Conservation (phyloP, 2,888 invertebrate genomes). For the Conchocele bisecta region DNA sequence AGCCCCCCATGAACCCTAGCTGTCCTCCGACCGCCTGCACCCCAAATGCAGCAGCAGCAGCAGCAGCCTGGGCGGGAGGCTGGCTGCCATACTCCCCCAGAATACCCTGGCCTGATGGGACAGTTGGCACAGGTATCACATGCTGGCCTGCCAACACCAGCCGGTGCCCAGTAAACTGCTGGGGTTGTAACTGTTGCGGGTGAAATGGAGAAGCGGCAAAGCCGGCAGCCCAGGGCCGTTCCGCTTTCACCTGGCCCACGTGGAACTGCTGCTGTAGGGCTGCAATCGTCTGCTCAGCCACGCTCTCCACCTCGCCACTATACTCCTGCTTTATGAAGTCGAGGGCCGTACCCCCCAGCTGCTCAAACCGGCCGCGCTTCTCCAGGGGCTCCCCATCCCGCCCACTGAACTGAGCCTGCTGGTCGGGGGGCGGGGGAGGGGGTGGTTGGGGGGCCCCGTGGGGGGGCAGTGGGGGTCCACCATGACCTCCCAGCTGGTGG, state of each 20-base stretch:
- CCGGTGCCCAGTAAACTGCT: slow-evolving; percentile 52
- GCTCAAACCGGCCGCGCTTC: slow-evolving; percentile 68
- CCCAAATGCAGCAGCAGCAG: slow-evolving; percentile 52
- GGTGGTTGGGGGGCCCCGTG: slow-evolving; percentile 57
- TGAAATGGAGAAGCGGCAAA: slow-evolving; percentile 18
- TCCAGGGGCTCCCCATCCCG: slow-evolving; percentile 63
- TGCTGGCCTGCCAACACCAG: slow-evolving; percentile 41
- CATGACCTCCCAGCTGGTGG: slow-evolving; percentile 34
- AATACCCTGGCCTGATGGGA: slow-evolving; percentile 49
- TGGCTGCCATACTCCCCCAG: slow-evolving; percentile 57
- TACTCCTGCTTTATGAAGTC: slow-evolving; percentile 80
- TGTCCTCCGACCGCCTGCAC: slow-evolving; percentile 54
- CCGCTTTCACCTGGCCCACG: slow-evolving; percentile 30
- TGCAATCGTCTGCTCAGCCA: slow-evolving; percentile 3
- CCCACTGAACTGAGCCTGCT: slow-evolving; percentile 36
- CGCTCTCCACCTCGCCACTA: slow-evolving; percentile 66
- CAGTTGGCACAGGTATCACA: slow-evolving; percentile 34
- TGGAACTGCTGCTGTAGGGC: slow-evolving; percentile 19
- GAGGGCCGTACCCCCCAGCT: slow-evolving; percentile 70
- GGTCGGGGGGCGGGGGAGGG: slow-evolving; percentile 61
- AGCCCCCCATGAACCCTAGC: slow-evolving; percentile 53
- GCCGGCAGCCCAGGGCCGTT: slow-evolving; percentile 25
- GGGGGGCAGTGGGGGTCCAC: slow-evolving; percentile 50
- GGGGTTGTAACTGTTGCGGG: slow-evolving; percentile 34
- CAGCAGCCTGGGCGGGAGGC: slow-evolving; percentile 35